Evolutionary conservation across 2,888 invertebrate genomes (phyloP).

Genomic region (Tinea pellionella): DNA sequence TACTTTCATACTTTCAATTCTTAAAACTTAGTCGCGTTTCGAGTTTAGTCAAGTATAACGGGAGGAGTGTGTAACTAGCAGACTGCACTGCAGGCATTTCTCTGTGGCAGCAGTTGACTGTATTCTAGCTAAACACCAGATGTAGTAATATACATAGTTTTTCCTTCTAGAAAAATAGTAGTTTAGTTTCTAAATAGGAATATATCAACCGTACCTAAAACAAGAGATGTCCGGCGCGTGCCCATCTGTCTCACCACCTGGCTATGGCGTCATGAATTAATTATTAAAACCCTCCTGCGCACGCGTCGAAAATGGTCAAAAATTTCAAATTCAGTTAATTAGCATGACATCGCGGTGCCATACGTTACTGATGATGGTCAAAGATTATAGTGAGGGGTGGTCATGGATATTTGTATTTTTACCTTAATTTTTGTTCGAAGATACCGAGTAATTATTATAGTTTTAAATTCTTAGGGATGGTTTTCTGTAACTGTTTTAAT

Average conservation of each 20-base stretch:
- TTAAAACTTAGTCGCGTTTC: too few relatives aligned
- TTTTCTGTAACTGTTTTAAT: neutral
- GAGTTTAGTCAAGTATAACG: too few relatives aligned
- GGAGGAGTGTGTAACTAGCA: too few relatives aligned
- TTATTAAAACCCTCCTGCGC: slow-evolving; percentile 45
- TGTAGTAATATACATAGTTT: too few relatives aligned
- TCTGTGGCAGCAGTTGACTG: too few relatives aligned
- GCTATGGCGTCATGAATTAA: slow-evolving; percentile 49
- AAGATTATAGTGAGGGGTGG: neutral
- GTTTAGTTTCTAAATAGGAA: too few relatives aligned
- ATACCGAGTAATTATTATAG: neutral
- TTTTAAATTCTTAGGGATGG: neutral
- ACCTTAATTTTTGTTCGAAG: neutral
- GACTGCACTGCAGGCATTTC: too few relatives aligned
- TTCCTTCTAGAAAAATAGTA: too few relatives aligned
- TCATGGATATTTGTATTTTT: neutral
- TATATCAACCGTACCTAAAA: neutral
- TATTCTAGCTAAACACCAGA: too few relatives aligned
- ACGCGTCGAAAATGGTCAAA: slow-evolving; percentile 19
- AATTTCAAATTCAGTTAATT: slow-evolving; percentile 16
- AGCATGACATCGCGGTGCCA: slow-evolving; percentile 18
- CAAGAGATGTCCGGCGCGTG: slow-evolving; percentile 8
- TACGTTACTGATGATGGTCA: slow-evolving; percentile 11
- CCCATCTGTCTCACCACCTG: slow-evolving; percentile 62
- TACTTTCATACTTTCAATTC: too few relatives aligned